phyloP scores from a whole-genome alignment of 2,888 invertebrate genomes.

The Syrphus vitripennis region DNA sequence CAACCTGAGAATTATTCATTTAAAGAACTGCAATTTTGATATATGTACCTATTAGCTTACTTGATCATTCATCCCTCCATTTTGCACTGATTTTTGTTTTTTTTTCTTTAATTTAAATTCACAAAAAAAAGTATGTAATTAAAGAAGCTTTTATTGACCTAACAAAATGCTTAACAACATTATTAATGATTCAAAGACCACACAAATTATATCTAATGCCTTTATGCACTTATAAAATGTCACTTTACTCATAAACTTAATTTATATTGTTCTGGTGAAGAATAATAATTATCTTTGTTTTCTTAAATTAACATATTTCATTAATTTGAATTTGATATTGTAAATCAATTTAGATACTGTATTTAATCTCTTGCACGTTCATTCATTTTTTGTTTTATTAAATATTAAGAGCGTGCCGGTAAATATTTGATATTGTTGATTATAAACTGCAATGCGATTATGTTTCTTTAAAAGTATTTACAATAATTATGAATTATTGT shows the following conservation, averaged over 20 bases:
- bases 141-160: not conserved
- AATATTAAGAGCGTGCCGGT: not conserved
- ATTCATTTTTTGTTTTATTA: not conserved
- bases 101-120: too few relatives aligned
- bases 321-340: not conserved
- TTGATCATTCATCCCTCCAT: too few relatives aligned
- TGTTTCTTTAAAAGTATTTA: not conserved
- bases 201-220: not conserved
- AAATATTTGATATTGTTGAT: not conserved
- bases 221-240: not conserved
- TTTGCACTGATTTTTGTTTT: too few relatives aligned
- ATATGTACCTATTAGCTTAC: too few relatives aligned
- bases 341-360: slow-evolving; percentile 2
- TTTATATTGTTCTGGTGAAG: not conserved
- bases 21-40: too few relatives aligned
- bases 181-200: not conserved
- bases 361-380: not conserved
- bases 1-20: too few relatives aligned
- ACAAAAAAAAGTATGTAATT: too few relatives aligned
- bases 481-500: not conserved
- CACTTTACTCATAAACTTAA: not conserved
- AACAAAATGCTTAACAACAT: not conserved
- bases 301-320: not conserved
- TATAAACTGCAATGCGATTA: not conserved
- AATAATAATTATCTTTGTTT: not conserved